Base-by-base conservation (phyloP, 1,140 invertebrate species). In the Heliconius hewitsoni region DNA sequence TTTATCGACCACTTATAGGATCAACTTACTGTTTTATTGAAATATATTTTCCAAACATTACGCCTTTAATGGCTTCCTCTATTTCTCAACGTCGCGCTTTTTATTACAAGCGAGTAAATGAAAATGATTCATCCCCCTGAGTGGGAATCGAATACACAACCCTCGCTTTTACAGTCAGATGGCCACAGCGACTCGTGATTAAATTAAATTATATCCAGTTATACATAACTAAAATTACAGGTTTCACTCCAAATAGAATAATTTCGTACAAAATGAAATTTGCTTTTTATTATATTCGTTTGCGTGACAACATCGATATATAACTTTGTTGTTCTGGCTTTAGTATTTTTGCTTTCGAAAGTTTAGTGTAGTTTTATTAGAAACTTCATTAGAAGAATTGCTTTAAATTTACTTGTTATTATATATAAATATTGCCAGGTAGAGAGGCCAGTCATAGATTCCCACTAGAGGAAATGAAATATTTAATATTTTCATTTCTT, bases 361-460 rank as follows among this genome's bases (percentile, higher is more conserved):
- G 57, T 60, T 60, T 60, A 60, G 19, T 60, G 57, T 23, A 60
- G 57, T n/a, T 60, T 60, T 60, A 16, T 46, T 46, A 46, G 42
- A 60, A 27, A n/a, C 57, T 60, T 60, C n/a, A 60, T 60, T 60
- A 60, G 57, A 60, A 60, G 19, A 60, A 23, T 27, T n/a, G 57
- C 8, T 60, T 9, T 60, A 60, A 37, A 60, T 60, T 23, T 23
- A 11, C 8, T 60, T 8, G 19, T 60, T 60, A 23, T 60, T 60
- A 60, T 60, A 60, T 60, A 13, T 23, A 60, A 60, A 27, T 60
- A 46, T 46, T 46, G 42, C 0, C 3, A 46, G 42, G 13, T 13
- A 46, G 13, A 42, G 39, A 46, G 42, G 42, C 39, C 39, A 42
- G 39, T 11, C 9, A 1, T n/a, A n/a, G 39, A 42, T 42, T 42